Conservation (phyloP, 2,888 invertebrate species). For the Abrostola tripartita region DNA sequence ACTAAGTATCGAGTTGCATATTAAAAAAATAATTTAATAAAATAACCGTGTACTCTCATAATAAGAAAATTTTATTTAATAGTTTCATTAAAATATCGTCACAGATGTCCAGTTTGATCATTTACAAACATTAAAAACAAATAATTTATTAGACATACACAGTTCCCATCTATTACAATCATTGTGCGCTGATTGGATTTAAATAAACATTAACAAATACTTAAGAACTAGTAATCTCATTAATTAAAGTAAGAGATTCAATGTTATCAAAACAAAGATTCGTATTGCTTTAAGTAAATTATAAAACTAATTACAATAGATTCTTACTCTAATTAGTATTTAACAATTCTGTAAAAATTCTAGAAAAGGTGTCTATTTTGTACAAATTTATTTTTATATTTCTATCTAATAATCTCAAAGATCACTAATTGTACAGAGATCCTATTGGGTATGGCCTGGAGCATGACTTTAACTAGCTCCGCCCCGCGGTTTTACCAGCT, state of each 20-base stretch:
- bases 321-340: conserved; percentile 63
- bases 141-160: conserved; percentile 86
- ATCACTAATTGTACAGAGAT: conserved; percentile 62
- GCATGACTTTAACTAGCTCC: conserved; percentile 3
- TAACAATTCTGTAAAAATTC: conserved; percentile 81
- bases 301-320: conserved; percentile 52
- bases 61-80: conserved; percentile 81
- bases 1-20: no score
- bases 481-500: no score
- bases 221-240: conserved; percentile 84
- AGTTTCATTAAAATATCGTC: conserved; percentile 81
- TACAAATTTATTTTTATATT: conserved; percentile 64
- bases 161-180: conserved; percentile 68
- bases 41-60: conserved; percentile 50
- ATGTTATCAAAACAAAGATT: conserved; percentile 65
- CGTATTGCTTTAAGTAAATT: conserved; percentile 67
- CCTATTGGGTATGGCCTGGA: conserved; percentile 33
- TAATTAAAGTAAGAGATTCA: conserved; percentile 82
- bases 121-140: conserved; percentile 78
- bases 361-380: conserved; percentile 76
- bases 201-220: conserved; percentile 81
- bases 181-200: conserved; percentile 79
- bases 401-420: conserved; percentile 80
- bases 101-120: conserved; percentile 74
- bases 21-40: conserved; percentile 42